phyloP scores from a whole-genome alignment of 2,888 invertebrate species.

The Rhimphoctona megacephalus region DNA sequence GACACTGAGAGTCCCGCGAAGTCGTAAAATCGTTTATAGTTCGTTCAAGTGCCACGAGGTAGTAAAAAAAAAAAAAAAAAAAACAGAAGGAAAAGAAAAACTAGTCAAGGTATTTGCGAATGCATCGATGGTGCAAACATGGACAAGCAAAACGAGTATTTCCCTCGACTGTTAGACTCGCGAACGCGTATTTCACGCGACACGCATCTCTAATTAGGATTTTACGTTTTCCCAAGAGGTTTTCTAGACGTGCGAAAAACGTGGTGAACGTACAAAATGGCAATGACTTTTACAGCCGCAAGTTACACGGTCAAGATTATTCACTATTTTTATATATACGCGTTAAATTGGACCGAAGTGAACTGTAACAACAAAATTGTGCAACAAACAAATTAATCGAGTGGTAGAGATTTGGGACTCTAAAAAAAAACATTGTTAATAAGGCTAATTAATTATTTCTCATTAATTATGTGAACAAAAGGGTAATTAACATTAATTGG shows the following conservation, averaged over 20 bases:
- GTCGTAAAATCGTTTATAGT: conserved; percentile 51
- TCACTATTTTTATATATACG: background rate
- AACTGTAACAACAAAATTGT: background rate
- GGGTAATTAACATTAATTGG: background rate
- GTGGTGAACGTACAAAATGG: conserved; percentile 33
- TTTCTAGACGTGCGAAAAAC: conserved; percentile 35
- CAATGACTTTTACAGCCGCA: conserved; percentile 49
- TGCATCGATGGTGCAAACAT: conserved; percentile 19
- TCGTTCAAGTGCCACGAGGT: conserved; percentile 1
- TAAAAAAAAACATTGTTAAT: background rate
- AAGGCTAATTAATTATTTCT: background rate
- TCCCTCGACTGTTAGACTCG: conserved; percentile 3
- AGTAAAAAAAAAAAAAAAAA: background rate
- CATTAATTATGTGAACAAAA: background rate
- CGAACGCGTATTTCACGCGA: conserved; percentile 49
- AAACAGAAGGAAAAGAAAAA: background rate
- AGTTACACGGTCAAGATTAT: conserved; percentile 53
- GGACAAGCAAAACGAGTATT: conserved; percentile 27
- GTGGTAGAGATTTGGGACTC: background rate
- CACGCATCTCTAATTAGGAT: conserved; percentile 65
- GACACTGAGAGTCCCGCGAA: conserved; percentile 11
- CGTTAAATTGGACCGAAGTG: background rate
- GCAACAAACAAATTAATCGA: background rate
- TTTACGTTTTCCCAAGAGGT: conserved; percentile 49
- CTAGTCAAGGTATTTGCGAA: conserved; percentile 36